Base-by-base conservation (phyloP, 2,888 invertebrate species). In the Drosophila quinaria region DNA sequence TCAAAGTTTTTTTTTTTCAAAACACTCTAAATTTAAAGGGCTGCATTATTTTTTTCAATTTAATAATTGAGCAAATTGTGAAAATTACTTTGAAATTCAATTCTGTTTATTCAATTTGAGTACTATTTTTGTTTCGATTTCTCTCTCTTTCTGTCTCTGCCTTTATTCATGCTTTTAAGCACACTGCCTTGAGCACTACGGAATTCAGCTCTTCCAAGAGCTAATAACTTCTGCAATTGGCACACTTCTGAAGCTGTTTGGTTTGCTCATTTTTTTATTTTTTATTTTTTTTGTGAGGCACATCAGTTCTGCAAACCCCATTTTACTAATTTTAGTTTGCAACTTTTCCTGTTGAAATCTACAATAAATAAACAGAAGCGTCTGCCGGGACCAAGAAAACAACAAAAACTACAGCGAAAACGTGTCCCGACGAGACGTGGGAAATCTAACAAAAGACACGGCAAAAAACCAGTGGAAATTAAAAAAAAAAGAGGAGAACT, bases 261-360 rank as follows among this genome's bases (percentile, higher is more conserved):
- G 39, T 15, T 37, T n/a, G 29, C 22, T 22, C 22, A 2, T 33
- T 22, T 51, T 33, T 50, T 63, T 56, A n/a, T 25, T 33, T 17
- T 25, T 25, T 5, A 15, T 41, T 63, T 46, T 46, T 56, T 81
- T 60, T 71, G 49, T 72, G 60, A 80, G 81, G 75, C 62, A 68
- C 71, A 65, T 62, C 61, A 49, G 56, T 49, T 29, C 31, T 44
- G 54, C 61, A 58, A 61, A 61, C 77, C 46, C 54, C 70, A 78
- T 70, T 87, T 85, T 77, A 81, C 88, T 85, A 84, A 84, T 84
- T 84, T 84, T 66, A 89, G 84, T 79, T 83, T 62, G 71, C 41
- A 89, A 87, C 86, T 87, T 87, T 87, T 87, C 65, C 70, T 77
- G 69, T 76, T 73, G 59, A 63, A 85, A 81, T 73, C 66, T 71